Conservation (phyloP, 1,140 invertebrate species). For the Cheumatopsyche charites region DNA sequence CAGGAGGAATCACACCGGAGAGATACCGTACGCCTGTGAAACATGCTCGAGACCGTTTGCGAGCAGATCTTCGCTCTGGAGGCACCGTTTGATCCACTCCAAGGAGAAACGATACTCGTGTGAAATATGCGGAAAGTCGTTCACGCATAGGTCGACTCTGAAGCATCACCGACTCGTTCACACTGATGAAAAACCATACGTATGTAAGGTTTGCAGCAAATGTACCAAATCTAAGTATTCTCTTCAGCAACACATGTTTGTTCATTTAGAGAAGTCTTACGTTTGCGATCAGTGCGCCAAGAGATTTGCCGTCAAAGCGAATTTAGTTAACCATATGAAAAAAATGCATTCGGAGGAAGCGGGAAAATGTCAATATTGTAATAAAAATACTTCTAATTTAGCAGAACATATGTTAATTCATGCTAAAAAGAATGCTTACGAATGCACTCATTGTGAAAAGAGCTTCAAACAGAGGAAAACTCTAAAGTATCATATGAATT, state of each 20-base stretch:
- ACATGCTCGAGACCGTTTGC: constrained; percentile 64
- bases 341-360: constrained; percentile 53
- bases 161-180: constrained; percentile 60
- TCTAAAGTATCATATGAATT: constrained; percentile 27
- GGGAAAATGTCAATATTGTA: constrained; percentile 38
- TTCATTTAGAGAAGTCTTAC: constrained; percentile 51
- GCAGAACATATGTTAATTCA: constrained; percentile 54
- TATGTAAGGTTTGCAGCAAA: constrained; percentile 52
- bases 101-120: constrained; percentile 55
- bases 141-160: constrained; percentile 58
- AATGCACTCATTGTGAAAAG: constrained; percentile 40
- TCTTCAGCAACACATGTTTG: constrained; percentile 53
- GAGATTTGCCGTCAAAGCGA: constrained; percentile 51
- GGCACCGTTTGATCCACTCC: constrained; percentile 55
- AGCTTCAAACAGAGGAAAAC: constrained; percentile 33
- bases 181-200: constrained; percentile 21
- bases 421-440: constrained; percentile 44
- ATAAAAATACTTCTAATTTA: constrained; percentile 48
- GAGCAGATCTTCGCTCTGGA: constrained; percentile 51
- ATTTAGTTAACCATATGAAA: constrained; percentile 52
- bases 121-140: constrained; percentile 68
- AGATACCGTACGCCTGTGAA: constrained; percentile 61
- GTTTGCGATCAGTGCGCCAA: constrained; percentile 54
- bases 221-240: constrained; percentile 53
- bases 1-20: constrained; percentile 56